These are phyloP conservation scores for Apamea crenata DNA, from an alignment of 2,888 invertebrate species.

Conservation along the genomic window DNA sequence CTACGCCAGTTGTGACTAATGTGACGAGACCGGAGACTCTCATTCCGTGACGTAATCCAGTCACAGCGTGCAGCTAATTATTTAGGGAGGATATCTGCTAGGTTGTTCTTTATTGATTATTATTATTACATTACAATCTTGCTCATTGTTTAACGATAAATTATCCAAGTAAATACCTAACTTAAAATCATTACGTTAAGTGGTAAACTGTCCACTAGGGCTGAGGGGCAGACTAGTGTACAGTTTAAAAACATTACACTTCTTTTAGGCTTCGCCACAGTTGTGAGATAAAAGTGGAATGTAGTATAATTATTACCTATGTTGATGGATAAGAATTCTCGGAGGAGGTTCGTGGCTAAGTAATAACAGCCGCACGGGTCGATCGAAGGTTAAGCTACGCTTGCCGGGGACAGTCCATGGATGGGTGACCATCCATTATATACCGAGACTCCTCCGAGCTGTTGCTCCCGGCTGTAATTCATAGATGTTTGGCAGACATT, in stretches of 20 bases:
- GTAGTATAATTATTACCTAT: not conserved
- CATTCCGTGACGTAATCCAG: conserved; percentile 9
- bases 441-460: too few relatives aligned
- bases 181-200: not conserved
- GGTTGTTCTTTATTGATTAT: not conserved
- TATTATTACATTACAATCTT: not conserved
- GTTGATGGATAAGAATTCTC: not conserved
- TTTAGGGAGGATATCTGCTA: conserved; percentile 14
- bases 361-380: not conserved
- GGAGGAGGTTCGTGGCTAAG: not conserved
- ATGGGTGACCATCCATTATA: too few relatives aligned
- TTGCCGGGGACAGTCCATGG: too few relatives aligned
- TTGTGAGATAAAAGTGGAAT: not conserved
- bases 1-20: not conserved
- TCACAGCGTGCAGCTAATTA: conserved; percentile 8
- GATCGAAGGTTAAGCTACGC: too few relatives aligned
- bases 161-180: not conserved
- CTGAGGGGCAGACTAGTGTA: not conserved
- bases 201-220: not conserved
- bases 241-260: not conserved
- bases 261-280: not conserved
- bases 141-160: conserved; percentile 11
- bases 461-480: too few relatives aligned
- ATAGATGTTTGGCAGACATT: too few relatives aligned
- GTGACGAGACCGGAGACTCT: not conserved